Percentiles rank a stretch among this genome's conserved stretches.
These are phyloP conservation scores for Opisthocomus hoazin DNA, from an alignment of 2,113 vertebrate species.

Conservation along the genomic window DNA sequence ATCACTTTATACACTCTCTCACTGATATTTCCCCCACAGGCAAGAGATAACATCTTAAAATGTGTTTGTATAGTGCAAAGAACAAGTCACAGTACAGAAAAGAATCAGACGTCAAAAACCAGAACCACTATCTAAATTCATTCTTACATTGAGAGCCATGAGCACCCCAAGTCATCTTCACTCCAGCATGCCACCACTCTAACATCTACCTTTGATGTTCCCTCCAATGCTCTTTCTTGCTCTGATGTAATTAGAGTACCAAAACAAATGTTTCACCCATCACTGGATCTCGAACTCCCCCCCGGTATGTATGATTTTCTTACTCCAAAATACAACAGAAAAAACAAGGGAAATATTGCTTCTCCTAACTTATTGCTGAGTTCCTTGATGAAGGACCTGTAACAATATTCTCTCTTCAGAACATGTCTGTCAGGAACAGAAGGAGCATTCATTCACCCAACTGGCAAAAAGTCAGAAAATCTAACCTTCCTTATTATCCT, in stretches of 20 bases:
- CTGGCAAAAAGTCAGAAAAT: background rate
- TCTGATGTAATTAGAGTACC: background rate
- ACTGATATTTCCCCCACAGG: rapidly evolving
- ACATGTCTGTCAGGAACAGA: background rate
- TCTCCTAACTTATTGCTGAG: background rate
- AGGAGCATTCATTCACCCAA: background rate
- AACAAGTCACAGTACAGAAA: background rate
- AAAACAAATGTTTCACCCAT: background rate
- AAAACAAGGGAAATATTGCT: background rate
- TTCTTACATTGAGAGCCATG: background rate
- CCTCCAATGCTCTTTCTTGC: background rate
- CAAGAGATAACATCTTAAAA: background rate
- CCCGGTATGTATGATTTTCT: rapidly evolving
- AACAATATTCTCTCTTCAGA: background rate
- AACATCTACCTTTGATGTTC: background rate
- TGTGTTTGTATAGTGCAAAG: background rate
- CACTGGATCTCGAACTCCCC: background rate
- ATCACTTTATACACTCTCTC: background rate
- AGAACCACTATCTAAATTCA: background rate
- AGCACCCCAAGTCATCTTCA: background rate
- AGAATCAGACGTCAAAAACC: background rate
- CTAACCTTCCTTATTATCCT: background rate
- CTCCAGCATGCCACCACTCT: background rate
- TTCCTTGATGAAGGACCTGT: background rate
- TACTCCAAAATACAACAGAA: background rate